Evolutionary conservation across 2,888 invertebrate species (phyloP).

Genomic region (Conistra vaccinii): DNA sequence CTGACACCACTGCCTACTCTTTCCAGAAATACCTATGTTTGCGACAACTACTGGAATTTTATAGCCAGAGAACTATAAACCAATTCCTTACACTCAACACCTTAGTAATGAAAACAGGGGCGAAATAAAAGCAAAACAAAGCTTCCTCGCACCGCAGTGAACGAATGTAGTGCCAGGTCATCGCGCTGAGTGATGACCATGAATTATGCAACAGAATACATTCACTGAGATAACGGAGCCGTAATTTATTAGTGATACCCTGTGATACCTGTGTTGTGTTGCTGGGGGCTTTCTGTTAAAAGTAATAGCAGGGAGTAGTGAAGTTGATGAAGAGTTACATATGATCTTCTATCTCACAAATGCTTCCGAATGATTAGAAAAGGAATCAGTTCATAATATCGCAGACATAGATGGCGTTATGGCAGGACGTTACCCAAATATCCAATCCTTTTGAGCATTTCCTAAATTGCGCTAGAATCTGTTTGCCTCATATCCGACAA

Average conservation of each 20-base stretch:
- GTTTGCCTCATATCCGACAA: background rate
- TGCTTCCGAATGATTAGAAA: background rate
- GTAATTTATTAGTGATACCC: constrained; percentile 76
- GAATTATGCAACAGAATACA: constrained; percentile 83
- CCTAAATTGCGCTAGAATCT: background rate
- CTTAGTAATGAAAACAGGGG: constrained; percentile 50
- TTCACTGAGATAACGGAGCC: constrained; percentile 75
- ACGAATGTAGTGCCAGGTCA: constrained; percentile 71
- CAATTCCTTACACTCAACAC: constrained; percentile 16
- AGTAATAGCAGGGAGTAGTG: constrained; percentile 5
- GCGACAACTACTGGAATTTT: background rate
- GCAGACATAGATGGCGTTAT: background rate
- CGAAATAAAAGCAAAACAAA: constrained; percentile 61
- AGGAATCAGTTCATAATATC: background rate
- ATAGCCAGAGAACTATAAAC: constrained; percentile 17
- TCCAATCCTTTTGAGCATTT: background rate
- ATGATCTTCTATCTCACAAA: constrained; percentile 19
- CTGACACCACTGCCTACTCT: background rate
- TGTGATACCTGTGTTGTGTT: constrained; percentile 64
- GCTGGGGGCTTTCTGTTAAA: constrained; percentile 6
- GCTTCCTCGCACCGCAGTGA: constrained; percentile 25
- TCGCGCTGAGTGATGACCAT: constrained; percentile 76
- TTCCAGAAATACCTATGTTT: background rate
- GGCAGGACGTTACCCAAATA: background rate
- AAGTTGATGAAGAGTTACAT: constrained; percentile 38